Base-by-base conservation (phyloP, 2,888 invertebrate species). In the Cremastinae sp. region DNA sequence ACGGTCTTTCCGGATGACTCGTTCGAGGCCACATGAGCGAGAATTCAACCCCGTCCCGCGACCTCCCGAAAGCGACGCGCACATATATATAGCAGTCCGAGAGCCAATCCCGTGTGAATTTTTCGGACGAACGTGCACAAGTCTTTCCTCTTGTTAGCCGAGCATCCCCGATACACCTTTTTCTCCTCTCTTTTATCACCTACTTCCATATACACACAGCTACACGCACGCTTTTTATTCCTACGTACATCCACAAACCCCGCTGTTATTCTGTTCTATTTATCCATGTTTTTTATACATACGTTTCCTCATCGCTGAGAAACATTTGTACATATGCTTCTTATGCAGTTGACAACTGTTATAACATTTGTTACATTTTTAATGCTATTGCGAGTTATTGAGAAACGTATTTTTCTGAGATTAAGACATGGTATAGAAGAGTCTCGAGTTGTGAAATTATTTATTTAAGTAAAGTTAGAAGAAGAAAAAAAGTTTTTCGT, bases 1-100 rank as follows among this genome's bases (percentile, higher is more conserved):
- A 79, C 75, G 82, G 79, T 80, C 69, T 82, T 83, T 83, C 74
- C 79, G 75, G 80, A 80, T 75, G 81, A 84, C 54, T 78, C 78
- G 80, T 80, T 71, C 66, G 73, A 75, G 75, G 79, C 74, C 65
- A 58, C 70, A 75, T 59, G 49, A 70, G 73, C 16, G 72, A 56
- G 68, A 56, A 54, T 59, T 36, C 16, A 53, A 51, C 53, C 20
- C 38, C 14, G 68, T n/a, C 47, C 16, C 18, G 38, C 8, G 14
- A 36, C 38, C 18, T 49, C 14, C 34, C 41, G 64, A 54, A 45
- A 10, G 14, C 1, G 51, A 16, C 14, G 38, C 18, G 41, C 61
- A 28, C n/a, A n/a, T n/a, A n/a, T n/a, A n/a, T n/a, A n/a, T n/a
- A n/a, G n/a, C 28, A 28, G 28, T 28, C 28, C 28, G 5, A 28